These are phyloP conservation scores for Sarcophaga subvicina DNA, from an alignment of 2,888 invertebrate species.

Conservation along the genomic window DNA sequence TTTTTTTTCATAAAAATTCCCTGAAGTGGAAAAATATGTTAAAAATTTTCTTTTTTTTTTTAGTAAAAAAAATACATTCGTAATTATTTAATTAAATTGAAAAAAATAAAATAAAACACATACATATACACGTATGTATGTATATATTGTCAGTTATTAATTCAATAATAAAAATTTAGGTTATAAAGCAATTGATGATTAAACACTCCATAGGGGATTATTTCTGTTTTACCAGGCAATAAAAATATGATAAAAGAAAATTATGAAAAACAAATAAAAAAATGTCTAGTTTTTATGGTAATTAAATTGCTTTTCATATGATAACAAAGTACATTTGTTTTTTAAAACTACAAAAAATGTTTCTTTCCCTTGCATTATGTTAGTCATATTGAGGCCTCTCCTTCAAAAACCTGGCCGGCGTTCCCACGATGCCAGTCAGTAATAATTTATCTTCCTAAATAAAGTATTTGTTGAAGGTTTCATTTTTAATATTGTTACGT, in stretches of 20 bases:
- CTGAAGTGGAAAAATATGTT: conserved; percentile 55
- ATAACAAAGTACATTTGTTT: too few relatives aligned
- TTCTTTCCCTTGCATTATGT: too few relatives aligned
- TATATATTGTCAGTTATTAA: neutral
- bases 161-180: conserved; percentile 15
- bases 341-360: too few relatives aligned
- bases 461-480: too few relatives aligned
- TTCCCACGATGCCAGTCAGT: too few relatives aligned
- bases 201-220: conserved; percentile 6
- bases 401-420: too few relatives aligned
- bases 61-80: neutral
- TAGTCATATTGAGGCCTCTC: too few relatives aligned
- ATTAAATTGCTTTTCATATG: too few relatives aligned
- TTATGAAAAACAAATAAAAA: neutral
- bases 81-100: conserved; percentile 42
- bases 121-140: neutral
- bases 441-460: too few relatives aligned
- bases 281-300: too few relatives aligned
- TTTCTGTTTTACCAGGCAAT: neutral
- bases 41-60: neutral
- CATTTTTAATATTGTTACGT: too few relatives aligned
- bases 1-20: conserved; percentile 21
- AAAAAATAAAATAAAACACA: neutral
- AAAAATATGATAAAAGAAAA: neutral
- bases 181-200: conserved; percentile 9